A percentile compares a stretch with the other conserved stretches of the same genome.
Evolutionary conservation across 2,888 invertebrate species (phyloP).

Genomic region (Chydorus sphaericus): DNA sequence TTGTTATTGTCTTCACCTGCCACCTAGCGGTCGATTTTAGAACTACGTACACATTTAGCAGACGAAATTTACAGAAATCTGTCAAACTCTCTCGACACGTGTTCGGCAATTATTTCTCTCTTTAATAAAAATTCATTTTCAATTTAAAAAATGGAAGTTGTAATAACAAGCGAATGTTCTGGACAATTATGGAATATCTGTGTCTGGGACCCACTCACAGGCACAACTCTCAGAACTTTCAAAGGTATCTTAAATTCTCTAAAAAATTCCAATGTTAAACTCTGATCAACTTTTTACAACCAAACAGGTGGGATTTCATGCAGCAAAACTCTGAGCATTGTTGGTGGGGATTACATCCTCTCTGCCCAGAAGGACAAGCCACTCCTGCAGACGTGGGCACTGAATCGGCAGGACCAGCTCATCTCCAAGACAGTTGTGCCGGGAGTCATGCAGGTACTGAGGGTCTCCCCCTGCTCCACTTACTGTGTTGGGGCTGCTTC

Average conservation of each 20-base stretch:
- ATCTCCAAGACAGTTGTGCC: constrained; percentile 58
- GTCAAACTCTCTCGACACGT: too few relatives aligned
- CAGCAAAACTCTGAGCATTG: constrained; percentile 44
- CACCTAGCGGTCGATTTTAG: too few relatives aligned
- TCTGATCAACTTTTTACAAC: too few relatives aligned
- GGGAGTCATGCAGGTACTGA: constrained; percentile 55
- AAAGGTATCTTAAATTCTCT: too few relatives aligned
- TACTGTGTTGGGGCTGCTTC: constrained; percentile 63
- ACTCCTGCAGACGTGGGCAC: constrained; percentile 51
- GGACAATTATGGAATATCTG: constrained; percentile 51
- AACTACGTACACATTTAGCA: too few relatives aligned
- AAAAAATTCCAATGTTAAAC: too few relatives aligned
- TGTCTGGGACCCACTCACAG: constrained; percentile 64
- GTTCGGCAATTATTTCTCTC: background rate
- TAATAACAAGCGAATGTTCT: constrained; percentile 46
- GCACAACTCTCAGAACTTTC: constrained; percentile 55
- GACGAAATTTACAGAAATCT: too few relatives aligned
- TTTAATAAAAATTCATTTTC: too few relatives aligned
- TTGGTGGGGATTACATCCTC: constrained; percentile 56
- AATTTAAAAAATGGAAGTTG: constrained; percentile 46
- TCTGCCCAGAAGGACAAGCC: constrained; percentile 65
- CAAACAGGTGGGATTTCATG: constrained; percentile 44
- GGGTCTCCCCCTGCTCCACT: constrained; percentile 49
- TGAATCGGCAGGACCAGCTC: constrained; percentile 54
- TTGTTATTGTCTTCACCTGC: too few relatives aligned